Percentiles rank a stretch among this genome's conserved stretches.
phyloP scores from a whole-genome alignment of 2,888 invertebrate genomes.

The Acleris literana region DNA sequence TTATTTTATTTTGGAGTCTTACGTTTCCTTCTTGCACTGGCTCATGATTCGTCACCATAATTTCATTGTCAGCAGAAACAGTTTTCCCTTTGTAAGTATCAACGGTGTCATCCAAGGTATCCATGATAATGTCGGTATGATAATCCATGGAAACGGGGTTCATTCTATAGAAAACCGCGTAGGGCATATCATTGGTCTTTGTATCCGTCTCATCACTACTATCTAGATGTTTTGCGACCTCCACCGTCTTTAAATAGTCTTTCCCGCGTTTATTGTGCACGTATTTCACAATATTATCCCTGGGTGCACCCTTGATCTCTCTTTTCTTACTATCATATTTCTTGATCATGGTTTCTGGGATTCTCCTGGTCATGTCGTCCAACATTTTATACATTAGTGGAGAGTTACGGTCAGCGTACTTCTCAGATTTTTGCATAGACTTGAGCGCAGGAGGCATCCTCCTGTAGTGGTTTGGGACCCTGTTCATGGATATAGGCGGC shows the following conservation, averaged over 20 bases:
- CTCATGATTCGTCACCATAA: constrained; percentile 34
- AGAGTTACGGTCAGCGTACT: constrained; percentile 39
- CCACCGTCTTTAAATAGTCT: constrained; percentile 29
- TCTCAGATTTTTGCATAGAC: constrained; percentile 35
- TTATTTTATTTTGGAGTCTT: constrained; percentile 48
- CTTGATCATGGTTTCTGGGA: constrained; percentile 41
- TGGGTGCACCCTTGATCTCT: constrained; percentile 38
- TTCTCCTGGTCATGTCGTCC: constrained; percentile 47
- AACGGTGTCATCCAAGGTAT: constrained; percentile 38
- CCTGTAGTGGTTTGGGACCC: constrained; percentile 37
- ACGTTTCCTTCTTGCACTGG: constrained; percentile 39
- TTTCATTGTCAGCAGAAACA: constrained; percentile 36
- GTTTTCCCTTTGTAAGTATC: constrained; percentile 41
- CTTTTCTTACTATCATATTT: constrained; percentile 47
- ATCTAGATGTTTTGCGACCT: constrained; percentile 43
- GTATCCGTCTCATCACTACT: constrained; percentile 48
- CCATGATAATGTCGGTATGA: constrained; percentile 42
- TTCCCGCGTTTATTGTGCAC: constrained; percentile 34
- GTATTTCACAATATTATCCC: not conserved
- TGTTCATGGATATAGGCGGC: constrained; percentile 35
- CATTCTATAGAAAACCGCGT: constrained; percentile 64
- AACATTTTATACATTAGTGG: constrained; percentile 45
- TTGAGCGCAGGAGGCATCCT: constrained; percentile 33
- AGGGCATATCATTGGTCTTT: constrained; percentile 47
- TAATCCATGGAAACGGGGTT: constrained; percentile 51